Evolutionary conservation across 2,113 vertebrate genomes (phyloP).

Genomic region (Aviceda subcristata): DNA sequence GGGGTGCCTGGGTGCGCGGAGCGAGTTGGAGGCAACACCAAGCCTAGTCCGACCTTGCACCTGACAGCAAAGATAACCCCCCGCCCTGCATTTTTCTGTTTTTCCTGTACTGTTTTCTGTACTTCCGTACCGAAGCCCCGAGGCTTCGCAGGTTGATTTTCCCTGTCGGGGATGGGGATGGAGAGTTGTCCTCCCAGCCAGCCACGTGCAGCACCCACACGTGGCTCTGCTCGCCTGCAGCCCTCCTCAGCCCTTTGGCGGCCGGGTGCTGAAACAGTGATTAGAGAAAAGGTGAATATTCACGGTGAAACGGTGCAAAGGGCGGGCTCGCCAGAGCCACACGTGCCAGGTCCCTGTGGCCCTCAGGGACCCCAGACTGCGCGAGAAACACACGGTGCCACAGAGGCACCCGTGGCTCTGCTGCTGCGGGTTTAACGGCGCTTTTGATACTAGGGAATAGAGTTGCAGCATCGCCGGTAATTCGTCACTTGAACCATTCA

Average conservation of each 20-base stretch:
- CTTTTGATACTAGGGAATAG: not conserved
- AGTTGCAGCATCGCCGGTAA: not conserved
- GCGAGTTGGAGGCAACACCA: not conserved
- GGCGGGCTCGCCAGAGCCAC: too few species aligned
- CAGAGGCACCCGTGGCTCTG: not conserved
- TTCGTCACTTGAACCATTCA: rapidly evolving
- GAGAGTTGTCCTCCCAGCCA: too few species aligned
- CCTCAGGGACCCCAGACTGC: not conserved
- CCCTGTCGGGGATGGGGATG: too few species aligned
- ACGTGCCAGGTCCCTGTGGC: not conserved
- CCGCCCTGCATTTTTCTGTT: not conserved
- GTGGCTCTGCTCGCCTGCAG: not conserved
- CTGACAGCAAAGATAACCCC: not conserved
- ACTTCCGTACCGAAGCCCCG: too few species aligned
- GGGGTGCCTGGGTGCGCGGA: not conserved
- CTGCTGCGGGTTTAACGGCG: not conserved
- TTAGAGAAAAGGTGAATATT: not conserved
- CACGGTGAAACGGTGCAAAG: not conserved
- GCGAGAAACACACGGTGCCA: rapidly evolving
- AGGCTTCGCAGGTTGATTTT: not conserved
- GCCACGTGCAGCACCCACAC: rapidly evolving
- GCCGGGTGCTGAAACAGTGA: not conserved
- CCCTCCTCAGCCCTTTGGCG: too few species aligned
- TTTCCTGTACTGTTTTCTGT: not conserved
- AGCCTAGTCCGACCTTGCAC: not conserved